Conservation (phyloP, 1,140 invertebrate genomes). For the Sarcophaga bullata region DNA sequence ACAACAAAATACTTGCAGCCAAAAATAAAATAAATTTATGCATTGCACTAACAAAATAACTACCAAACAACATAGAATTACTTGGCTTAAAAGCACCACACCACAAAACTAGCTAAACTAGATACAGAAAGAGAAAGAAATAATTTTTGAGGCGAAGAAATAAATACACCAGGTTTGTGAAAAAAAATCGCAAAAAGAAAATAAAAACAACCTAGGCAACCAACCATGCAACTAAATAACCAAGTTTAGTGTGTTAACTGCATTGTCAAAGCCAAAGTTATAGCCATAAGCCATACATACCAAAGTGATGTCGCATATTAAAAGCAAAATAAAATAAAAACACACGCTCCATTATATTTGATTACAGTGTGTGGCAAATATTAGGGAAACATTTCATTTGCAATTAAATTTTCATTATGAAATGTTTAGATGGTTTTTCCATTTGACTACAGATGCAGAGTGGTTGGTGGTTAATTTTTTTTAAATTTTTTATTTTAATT, state of each 20-base stretch:
- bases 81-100: background rate
- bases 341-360: background rate
- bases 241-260: slow-evolving; percentile 36
- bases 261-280: slow-evolving; percentile 41
- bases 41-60: background rate
- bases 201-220: background rate
- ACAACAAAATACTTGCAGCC: slow-evolving; percentile 35
- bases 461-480: no score
- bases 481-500: no score
- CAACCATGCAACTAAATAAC: slow-evolving; percentile 32
- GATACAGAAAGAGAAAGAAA: background rate
- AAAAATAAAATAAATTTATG: slow-evolving; percentile 2
- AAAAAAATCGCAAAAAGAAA: background rate
- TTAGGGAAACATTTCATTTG: background rate
- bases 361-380: background rate
- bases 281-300: slow-evolving; percentile 30
- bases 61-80: background rate
- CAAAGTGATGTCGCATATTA: slow-evolving; percentile 35
- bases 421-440: no score
- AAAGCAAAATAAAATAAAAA: background rate
- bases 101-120: slow-evolving; percentile 34
- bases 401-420: no score
- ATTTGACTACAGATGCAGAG: no score
- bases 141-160: background rate
- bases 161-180: background rate